These are phyloP conservation scores for Malurus melanocephalus DNA, from an alignment of 2,113 vertebrate species.

Conservation along the genomic window DNA sequence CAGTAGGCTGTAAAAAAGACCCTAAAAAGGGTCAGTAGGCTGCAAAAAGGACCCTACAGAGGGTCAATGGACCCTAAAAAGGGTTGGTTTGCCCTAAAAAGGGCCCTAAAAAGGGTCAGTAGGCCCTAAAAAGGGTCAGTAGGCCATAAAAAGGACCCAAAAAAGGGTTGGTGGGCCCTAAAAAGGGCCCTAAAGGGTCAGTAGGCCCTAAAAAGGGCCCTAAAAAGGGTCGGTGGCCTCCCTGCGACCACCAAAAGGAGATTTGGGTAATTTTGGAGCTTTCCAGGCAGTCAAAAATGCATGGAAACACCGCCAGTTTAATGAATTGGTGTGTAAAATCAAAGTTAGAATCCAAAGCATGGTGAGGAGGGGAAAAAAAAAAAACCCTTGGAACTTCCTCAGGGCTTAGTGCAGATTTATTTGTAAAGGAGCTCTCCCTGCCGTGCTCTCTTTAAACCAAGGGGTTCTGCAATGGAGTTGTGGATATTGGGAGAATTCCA, in stretches of 20 bases:
- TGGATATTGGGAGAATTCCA: background rate
- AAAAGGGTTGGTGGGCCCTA: background rate
- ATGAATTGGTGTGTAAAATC: background rate
- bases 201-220: background rate
- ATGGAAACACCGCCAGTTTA: background rate
- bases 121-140: too few relatives aligned
- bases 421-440: background rate
- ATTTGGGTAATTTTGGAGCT: background rate
- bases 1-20: too few relatives aligned
- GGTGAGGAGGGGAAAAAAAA: background rate
- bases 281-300: background rate
- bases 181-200: background rate
- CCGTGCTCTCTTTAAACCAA: background rate
- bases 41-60: too few relatives aligned
- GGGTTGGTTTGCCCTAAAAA: too few relatives aligned
- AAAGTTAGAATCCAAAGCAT: accelerated
- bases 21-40: too few relatives aligned
- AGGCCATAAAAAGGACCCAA: too few relatives aligned
- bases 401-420: background rate
- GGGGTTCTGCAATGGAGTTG: background rate
- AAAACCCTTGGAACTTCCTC: accelerated
- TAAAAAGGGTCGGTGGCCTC: background rate
- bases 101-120: too few relatives aligned
- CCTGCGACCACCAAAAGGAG: background rate
- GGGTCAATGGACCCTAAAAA: too few relatives aligned